A percentile compares a stretch with the other conserved stretches of the same genome.
These are phyloP conservation scores for Ornithoptera priamus DNA, from an alignment of 2,888 invertebrate genomes.

Conservation along the genomic window DNA sequence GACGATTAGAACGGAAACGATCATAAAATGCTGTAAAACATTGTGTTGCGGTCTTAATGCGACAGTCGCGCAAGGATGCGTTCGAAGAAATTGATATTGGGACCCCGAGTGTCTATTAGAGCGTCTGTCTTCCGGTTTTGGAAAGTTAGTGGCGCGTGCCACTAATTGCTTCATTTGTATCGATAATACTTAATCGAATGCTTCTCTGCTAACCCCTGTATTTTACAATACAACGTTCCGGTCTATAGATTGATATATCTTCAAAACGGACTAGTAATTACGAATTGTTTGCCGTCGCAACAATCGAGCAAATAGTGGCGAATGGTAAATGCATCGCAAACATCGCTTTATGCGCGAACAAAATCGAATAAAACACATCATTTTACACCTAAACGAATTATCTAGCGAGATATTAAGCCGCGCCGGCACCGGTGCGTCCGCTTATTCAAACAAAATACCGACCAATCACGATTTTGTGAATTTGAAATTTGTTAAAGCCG, in stretches of 20 bases:
- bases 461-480: slow-evolving; percentile 79
- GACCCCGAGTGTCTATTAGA: slow-evolving; percentile 74
- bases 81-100: slow-evolving; percentile 77
- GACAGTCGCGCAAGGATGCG: slow-evolving; percentile 55
- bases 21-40: slow-evolving; percentile 20
- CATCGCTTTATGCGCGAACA: slow-evolving; percentile 50
- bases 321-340: slow-evolving; percentile 48
- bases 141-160: slow-evolving; percentile 67
- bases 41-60: slow-evolving; percentile 25
- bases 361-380: slow-evolving; percentile 69
- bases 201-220: slow-evolving; percentile 26
- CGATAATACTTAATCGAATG: slow-evolving; percentile 56
- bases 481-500: slow-evolving; percentile 78
- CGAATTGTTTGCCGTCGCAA: slow-evolving; percentile 50
- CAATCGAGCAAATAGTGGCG: slow-evolving; percentile 32
- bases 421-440: slow-evolving; percentile 53
- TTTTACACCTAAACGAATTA: slow-evolving; percentile 74
- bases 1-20: neutral
- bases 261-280: slow-evolving; percentile 43
- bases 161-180: slow-evolving; percentile 77
- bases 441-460: slow-evolving; percentile 75
- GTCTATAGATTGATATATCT: slow-evolving; percentile 44
- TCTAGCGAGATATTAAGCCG: slow-evolving; percentile 61
- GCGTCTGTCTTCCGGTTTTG: slow-evolving; percentile 72
- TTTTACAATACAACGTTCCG: slow-evolving; percentile 52